Conservation (phyloP, 2,888 invertebrate genomes). For the Hypolimnas misippus region DNA sequence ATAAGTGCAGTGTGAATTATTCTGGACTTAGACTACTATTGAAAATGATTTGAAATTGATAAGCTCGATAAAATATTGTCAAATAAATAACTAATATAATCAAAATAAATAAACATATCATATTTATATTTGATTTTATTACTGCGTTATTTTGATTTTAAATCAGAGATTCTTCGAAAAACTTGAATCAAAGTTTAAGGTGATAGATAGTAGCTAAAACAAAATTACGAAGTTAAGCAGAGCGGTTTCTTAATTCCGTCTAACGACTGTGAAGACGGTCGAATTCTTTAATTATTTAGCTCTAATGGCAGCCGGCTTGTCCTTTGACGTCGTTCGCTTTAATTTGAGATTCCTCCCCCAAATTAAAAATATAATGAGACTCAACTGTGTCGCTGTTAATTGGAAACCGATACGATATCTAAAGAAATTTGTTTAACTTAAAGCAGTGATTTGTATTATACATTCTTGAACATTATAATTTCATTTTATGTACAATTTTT, state of each 20-base stretch:
- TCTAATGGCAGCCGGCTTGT: constrained; percentile 79
- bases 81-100: too few species aligned
- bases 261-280: constrained; percentile 79
- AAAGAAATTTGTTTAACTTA: constrained; percentile 35
- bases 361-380: constrained; percentile 85
- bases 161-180: constrained; percentile 5
- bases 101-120: neutral
- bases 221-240: constrained; percentile 68
- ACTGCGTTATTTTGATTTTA: neutral
- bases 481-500: neutral
- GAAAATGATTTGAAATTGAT: too few species aligned
- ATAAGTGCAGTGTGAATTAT: too few species aligned
- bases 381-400: constrained; percentile 78
- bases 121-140: neutral
- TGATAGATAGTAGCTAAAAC: constrained; percentile 59
- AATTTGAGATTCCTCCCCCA: constrained; percentile 82
- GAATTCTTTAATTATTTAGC: constrained; percentile 84
- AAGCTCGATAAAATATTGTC: too few species aligned
- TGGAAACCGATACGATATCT: constrained; percentile 80
- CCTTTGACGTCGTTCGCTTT: constrained; percentile 81
- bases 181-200: constrained; percentile 21
- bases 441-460: constrained; percentile 21
- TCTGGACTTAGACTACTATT: too few species aligned
- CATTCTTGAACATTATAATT: neutral
- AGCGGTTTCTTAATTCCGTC: constrained; percentile 74